Conservation (phyloP, 2,888 invertebrate genomes). For the Serrognathus titanus region DNA sequence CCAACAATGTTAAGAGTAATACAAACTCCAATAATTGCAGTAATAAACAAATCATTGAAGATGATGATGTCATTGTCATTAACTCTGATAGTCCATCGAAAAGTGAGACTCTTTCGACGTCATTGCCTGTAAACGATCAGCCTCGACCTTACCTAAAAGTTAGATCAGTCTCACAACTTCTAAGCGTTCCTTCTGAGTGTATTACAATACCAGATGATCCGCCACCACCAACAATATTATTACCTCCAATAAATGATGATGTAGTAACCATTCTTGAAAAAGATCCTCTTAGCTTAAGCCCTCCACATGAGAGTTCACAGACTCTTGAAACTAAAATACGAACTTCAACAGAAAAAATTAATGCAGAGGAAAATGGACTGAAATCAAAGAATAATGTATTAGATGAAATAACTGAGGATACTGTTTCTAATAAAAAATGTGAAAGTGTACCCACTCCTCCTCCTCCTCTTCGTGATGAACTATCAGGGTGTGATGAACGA, state of each 20-base stretch:
- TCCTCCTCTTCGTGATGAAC: constrained; percentile 1
- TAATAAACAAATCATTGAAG: constrained; percentile 21
- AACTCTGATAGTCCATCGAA: constrained; percentile 35
- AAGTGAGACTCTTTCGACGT: neutral
- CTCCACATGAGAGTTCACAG: neutral
- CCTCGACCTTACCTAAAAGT: constrained; percentile 34
- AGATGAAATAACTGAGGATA: neutral
- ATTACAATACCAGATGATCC: constrained; percentile 42
- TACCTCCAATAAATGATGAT: neutral
- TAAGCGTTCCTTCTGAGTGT: constrained; percentile 38
- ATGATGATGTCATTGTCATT: constrained; percentile 53
- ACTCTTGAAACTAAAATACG: neutral
- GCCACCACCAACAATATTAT: too few species aligned
- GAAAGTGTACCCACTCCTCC: neutral
- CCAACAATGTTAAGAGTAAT: neutral
- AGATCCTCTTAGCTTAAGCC: constrained; percentile 3
- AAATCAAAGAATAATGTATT: too few species aligned
- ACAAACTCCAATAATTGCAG: neutral
- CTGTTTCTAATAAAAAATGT: neutral
- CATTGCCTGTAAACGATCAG: constrained; percentile 2
- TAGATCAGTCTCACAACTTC: constrained; percentile 36
- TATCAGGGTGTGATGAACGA: constrained; percentile 7
- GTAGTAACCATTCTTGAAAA: constrained; percentile 7
- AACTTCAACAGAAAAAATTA: neutral
- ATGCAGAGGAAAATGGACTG: neutral